These are phyloP conservation scores for Trinectes maculatus DNA, from an alignment of 2,113 vertebrate genomes.

Conservation along the genomic window DNA sequence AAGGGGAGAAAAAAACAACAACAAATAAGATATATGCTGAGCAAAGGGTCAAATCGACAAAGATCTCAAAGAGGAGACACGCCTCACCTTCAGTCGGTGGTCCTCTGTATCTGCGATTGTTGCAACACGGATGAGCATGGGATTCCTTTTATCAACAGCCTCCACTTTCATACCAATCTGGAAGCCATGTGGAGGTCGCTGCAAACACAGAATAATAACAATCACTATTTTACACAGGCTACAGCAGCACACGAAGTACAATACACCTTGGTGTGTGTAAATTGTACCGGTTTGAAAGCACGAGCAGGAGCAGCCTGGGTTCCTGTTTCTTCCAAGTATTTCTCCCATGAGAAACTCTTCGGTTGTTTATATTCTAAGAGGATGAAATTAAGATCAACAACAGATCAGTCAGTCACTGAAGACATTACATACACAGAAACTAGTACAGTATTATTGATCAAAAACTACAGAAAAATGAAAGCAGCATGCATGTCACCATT, in stretches of 20 bases:
- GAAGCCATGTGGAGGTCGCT: conserved; percentile 85
- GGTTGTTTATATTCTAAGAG: conserved; percentile 85
- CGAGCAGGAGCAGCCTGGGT: conserved; percentile 89
- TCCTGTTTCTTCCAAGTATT: conserved; percentile 89
- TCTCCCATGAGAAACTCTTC: conserved; percentile 90
- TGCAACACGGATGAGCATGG: conserved; percentile 83
- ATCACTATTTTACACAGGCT: neutral
- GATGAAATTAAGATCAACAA: conserved; percentile 24
- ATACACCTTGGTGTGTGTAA: neutral
- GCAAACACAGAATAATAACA: neutral
- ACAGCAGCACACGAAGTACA: neutral
- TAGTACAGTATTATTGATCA: neutral
- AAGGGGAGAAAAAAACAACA: neutral
- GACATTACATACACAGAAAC: neutral
- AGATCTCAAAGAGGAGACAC: neutral
- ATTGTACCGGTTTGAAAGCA: conserved; percentile 88
- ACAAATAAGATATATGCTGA: neutral
- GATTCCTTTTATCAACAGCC: conserved; percentile 84
- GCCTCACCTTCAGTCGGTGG: conserved; percentile 79
- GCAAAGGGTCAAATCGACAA: neutral
- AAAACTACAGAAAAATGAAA: neutral
- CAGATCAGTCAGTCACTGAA: neutral
- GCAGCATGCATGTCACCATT: conserved; percentile 15
- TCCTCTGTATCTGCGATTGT: conserved; percentile 79
- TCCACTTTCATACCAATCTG: conserved; percentile 84